Conservation (phyloP, 2,113 vertebrate species). For the Spizaetus ornatus region DNA sequence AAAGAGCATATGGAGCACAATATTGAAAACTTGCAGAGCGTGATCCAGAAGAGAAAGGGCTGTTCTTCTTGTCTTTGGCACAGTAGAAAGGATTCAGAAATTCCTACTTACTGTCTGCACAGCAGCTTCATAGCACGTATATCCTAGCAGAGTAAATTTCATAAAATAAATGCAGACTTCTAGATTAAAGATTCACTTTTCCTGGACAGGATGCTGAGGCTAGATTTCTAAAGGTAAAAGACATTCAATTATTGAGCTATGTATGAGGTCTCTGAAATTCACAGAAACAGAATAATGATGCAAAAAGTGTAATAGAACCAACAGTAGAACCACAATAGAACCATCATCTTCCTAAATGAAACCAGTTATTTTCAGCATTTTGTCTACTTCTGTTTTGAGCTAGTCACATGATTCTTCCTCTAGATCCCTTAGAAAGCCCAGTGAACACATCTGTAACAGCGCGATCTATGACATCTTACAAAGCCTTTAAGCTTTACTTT, state of each 20-base stretch:
- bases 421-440: neutral
- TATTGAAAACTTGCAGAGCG: neutral
- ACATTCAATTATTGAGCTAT: neutral
- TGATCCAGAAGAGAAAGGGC: neutral
- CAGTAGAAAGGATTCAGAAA: neutral
- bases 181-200: neutral
- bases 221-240: neutral
- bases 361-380: neutral
- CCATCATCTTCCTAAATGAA: neutral
- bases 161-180: neutral
- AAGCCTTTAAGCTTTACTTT: neutral
- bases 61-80: neutral
- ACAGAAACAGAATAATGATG: neutral
- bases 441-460: neutral
- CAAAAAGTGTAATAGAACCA: neutral
- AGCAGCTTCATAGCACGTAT: neutral
- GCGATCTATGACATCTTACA: neutral
- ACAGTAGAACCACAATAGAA: neutral
- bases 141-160: neutral
- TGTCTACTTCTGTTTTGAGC: neutral
- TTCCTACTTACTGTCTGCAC: neutral
- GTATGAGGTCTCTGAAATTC: neutral
- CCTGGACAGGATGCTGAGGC: neutral
- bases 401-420: neutral
- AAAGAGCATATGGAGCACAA: neutral